phyloP scores from a whole-genome alignment of 2,113 vertebrate genomes.

The Xenopus borealis region DNA sequence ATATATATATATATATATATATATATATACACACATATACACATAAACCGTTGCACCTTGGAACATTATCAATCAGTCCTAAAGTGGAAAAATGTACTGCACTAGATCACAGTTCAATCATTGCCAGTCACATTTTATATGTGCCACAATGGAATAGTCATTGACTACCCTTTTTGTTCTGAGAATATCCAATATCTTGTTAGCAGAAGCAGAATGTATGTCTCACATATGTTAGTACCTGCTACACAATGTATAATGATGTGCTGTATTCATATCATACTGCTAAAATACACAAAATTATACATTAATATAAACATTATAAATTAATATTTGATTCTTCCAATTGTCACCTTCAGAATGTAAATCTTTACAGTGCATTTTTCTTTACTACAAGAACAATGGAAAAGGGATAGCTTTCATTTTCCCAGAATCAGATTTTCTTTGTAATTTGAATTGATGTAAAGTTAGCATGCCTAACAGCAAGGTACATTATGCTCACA shows the following conservation, averaged over 20 bases:
- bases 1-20: too few species aligned
- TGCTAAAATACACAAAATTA: neutral
- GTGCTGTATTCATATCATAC: neutral
- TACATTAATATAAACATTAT: too few species aligned
- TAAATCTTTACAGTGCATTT: neutral
- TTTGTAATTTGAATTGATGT: neutral
- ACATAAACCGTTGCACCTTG: too few species aligned
- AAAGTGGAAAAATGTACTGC: too few species aligned
- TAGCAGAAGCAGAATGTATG: neutral
- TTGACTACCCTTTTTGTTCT: neutral
- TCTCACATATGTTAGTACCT: neutral
- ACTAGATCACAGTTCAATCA: neutral
- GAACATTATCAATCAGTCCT: too few species aligned
- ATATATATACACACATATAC: too few species aligned
- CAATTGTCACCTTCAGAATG: neutral
- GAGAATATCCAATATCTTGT: neutral
- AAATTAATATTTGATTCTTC: neutral
- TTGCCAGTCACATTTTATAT: neutral
- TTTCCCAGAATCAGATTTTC: neutral
- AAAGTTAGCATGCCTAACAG: neutral
- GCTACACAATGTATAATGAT: neutral
- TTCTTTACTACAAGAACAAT: neutral
- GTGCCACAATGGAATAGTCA: neutral
- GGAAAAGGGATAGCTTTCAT: constrained; percentile 1
- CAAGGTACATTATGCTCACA: neutral